Evolutionary conservation across 1,140 invertebrate genomes (phyloP).

Genomic region (Druon quercuslanigerum): DNA sequence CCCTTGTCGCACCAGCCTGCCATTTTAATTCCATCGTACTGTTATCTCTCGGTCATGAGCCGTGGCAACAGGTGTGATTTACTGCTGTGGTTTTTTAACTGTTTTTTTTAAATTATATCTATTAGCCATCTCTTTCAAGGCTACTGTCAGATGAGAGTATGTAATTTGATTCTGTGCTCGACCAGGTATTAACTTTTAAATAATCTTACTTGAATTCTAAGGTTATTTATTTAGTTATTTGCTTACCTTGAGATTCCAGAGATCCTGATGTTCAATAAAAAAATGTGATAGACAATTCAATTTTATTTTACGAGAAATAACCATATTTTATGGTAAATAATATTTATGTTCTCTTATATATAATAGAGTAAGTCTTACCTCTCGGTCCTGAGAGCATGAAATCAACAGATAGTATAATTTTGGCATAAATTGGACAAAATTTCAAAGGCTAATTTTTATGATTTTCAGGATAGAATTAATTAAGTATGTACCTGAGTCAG

Average conservation of each 20-base stretch:
- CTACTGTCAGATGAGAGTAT: no score
- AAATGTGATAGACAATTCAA: background rate
- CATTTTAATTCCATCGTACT: no score
- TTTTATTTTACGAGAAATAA: conserved; percentile 17
- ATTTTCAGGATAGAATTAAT: background rate
- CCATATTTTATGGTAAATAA: conserved; percentile 25
- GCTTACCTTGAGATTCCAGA: conserved; percentile 66
- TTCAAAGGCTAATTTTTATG: conserved; percentile 1
- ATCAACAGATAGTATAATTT: conserved; percentile 11
- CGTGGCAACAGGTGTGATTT: no score
- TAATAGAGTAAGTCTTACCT: conserved; percentile 60
- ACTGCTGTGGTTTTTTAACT: no score
- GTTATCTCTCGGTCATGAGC: no score
- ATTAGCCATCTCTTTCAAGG: no score
- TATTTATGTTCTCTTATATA: conserved; percentile 13
- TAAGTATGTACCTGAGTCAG: conserved; percentile 41
- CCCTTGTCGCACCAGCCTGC: no score
- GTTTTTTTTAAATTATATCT: no score
- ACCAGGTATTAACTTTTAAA: no score
- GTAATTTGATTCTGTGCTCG: no score
- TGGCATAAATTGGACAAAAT: background rate
- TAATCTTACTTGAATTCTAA: no score
- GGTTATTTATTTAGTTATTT: background rate
- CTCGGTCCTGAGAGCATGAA: conserved; percentile 64
- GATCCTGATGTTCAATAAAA: conserved; percentile 59